These are phyloP conservation scores for Uropetala carovei DNA, from an alignment of 2,888 invertebrate genomes.

Conservation along the genomic window DNA sequence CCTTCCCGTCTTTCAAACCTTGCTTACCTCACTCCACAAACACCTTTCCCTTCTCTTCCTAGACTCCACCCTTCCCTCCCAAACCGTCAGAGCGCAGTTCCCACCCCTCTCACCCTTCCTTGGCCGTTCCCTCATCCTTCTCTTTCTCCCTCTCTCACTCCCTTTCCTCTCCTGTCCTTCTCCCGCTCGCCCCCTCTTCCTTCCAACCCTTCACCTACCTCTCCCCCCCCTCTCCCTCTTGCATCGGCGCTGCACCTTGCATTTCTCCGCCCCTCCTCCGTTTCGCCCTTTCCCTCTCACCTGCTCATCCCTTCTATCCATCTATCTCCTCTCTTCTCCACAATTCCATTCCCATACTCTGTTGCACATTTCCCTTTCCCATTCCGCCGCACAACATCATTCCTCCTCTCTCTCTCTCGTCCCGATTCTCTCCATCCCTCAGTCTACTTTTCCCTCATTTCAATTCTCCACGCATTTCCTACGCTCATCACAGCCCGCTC, in stretches of 20 bases:
- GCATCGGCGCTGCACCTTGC: background rate
- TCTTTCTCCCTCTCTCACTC: background rate
- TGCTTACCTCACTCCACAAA: background rate
- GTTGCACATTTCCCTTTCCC: slow-evolving; percentile 1
- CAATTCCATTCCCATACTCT: slow-evolving; percentile 19
- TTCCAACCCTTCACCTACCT: background rate
- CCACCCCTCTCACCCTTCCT: background rate
- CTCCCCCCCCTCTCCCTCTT: background rate
- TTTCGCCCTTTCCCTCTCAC: background rate
- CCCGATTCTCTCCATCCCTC: background rate
- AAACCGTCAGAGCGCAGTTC: slow-evolving; percentile 19
- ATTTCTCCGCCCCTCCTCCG: background rate
- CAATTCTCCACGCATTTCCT: background rate
- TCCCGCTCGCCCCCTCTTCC: background rate
- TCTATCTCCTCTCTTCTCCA: background rate
- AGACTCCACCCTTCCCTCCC: slow-evolving; percentile 29
- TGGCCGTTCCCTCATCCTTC: background rate
- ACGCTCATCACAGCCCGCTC: background rate
- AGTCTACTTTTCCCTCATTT: background rate
- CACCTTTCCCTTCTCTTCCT: slow-evolving; percentile 31
- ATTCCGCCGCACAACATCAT: background rate
- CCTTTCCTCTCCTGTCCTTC: background rate
- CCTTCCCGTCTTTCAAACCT: background rate
- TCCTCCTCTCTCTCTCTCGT: background rate
- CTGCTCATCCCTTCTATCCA: background rate